phyloP scores from a whole-genome alignment of 2,888 invertebrate species.

The Epirrhoe tristata region DNA sequence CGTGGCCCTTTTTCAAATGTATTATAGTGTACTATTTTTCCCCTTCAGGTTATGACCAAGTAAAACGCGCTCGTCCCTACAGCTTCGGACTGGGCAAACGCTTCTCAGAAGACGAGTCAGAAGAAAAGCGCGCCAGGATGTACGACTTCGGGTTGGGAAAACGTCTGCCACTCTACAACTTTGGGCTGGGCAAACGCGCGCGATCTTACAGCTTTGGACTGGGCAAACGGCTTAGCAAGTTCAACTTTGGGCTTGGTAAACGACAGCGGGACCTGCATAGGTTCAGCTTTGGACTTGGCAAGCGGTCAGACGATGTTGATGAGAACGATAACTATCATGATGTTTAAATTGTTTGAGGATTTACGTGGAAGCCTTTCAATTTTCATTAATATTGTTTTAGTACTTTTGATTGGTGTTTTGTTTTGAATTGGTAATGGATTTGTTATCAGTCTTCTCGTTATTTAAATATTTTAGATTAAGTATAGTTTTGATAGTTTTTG shows the following conservation, averaged over 20 bases:
- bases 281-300: slow-evolving; percentile 86
- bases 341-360: slow-evolving; percentile 59
- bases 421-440: neutral
- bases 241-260: slow-evolving; percentile 86
- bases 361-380: slow-evolving; percentile 50
- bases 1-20: too few relatives aligned
- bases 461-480: slow-evolving; percentile 2
- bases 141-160: slow-evolving; percentile 81
- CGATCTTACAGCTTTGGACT: slow-evolving; percentile 83
- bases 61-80: slow-evolving; percentile 87
- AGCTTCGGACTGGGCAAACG: slow-evolving; percentile 90
- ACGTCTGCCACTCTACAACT: slow-evolving; percentile 76
- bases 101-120: slow-evolving; percentile 67
- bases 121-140: slow-evolving; percentile 72
- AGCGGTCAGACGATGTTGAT: slow-evolving; percentile 74
- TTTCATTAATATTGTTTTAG: slow-evolving; percentile 42
- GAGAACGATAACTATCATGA: slow-evolving; percentile 67
- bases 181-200: slow-evolving; percentile 81
- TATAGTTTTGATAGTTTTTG: slow-evolving; percentile 48
- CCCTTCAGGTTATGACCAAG: slow-evolving; percentile 68
- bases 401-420: slow-evolving; percentile 38
- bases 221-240: slow-evolving; percentile 82
- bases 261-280: slow-evolving; percentile 80
- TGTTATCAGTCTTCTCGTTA: neutral
- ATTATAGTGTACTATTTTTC: too few relatives aligned